These are phyloP conservation scores for Steatornis caripensis DNA, from an alignment of 2,113 vertebrate genomes.

Conservation along the genomic window DNA sequence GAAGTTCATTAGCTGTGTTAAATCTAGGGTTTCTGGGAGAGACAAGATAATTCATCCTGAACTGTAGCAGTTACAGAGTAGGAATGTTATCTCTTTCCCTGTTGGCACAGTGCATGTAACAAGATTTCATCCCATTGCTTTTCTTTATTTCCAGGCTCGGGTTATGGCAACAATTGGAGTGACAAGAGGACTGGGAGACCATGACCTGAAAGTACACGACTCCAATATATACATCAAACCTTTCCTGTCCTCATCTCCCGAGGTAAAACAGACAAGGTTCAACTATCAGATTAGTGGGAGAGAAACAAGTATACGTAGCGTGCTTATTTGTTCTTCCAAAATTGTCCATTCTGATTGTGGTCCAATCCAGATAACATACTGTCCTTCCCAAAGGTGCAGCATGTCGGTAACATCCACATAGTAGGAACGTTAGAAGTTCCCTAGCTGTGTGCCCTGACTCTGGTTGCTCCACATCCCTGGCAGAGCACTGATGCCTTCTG, in stretches of 20 bases:
- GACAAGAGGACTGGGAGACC: constrained; percentile 95
- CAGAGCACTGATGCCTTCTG: background rate
- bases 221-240: constrained; percentile 98
- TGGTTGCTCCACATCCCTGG: background rate
- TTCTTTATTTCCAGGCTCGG: constrained; percentile 81
- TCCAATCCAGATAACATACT: background rate
- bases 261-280: constrained; percentile 76
- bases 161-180: constrained; percentile 98
- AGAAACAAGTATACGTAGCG: background rate
- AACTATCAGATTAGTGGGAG: background rate
- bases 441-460: background rate
- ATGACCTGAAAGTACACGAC: constrained; percentile 95
- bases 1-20: background rate
- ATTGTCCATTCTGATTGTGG: background rate
- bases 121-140: background rate
- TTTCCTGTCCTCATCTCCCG: constrained; percentile 92
- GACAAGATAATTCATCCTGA: background rate
- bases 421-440: background rate
- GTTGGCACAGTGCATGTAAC: background rate
- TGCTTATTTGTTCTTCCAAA: background rate
- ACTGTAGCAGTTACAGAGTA: background rate
- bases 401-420: background rate
- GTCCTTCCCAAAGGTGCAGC: background rate
- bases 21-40: background rate
- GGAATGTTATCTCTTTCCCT: background rate